A percentile compares a stretch with the other conserved stretches of the same genome.
Evolutionary conservation across 2,888 invertebrate genomes (phyloP).

Genomic region (Cancer borealis): DNA sequence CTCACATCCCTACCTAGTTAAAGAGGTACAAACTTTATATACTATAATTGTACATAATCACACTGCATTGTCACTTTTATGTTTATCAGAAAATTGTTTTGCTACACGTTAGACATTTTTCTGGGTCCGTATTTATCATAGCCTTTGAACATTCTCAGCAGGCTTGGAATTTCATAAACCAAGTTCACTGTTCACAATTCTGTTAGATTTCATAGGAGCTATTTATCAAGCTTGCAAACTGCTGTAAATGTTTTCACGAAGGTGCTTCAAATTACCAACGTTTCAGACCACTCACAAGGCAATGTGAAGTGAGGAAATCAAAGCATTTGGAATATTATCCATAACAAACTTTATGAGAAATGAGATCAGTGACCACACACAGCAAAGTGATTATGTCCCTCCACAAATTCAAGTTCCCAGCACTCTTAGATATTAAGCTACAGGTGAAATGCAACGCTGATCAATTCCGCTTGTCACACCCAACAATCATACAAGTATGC

Average conservation of each 20-base stretch:
- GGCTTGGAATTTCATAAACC: neutral
- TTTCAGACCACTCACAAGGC: neutral
- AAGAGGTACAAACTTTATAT: constrained; percentile 28
- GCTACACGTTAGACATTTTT: constrained; percentile 6
- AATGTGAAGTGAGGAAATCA: neutral
- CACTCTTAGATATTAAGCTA: neutral
- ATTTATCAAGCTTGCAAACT: neutral
- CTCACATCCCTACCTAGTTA: constrained; percentile 38
- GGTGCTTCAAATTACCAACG: too few relatives aligned
- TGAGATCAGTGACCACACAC: neutral
- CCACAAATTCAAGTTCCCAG: neutral
- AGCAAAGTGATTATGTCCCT: neutral
- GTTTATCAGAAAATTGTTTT: neutral
- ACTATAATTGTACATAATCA: neutral
- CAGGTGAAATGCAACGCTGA: neutral
- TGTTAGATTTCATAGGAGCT: neutral
- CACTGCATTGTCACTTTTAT: neutral
- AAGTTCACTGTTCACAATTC: neutral
- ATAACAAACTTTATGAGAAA: neutral
- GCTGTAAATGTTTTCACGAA: neutral
- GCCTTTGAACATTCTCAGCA: neutral
- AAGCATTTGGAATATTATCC: neutral
- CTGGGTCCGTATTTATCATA: neutral
- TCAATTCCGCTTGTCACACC: neutral
- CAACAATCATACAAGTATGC: neutral